Base-by-base conservation (phyloP, 2,113 vertebrate genomes). In the Donacobius atricapilla region DNA sequence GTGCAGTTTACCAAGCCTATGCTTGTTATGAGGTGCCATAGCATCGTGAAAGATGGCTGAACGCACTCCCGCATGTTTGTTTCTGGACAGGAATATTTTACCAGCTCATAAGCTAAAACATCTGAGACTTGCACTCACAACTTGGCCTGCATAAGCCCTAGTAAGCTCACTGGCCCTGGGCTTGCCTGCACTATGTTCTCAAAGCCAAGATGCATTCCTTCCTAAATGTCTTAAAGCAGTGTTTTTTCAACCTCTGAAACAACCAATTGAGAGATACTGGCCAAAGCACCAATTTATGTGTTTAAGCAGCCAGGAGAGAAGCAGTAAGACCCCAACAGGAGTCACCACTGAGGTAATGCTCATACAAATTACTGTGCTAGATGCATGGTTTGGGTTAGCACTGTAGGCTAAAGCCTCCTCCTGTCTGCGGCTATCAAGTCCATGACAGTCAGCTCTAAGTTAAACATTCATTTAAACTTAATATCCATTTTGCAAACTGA, bases 41-140 rank as follows among this genome's bases (percentile, higher is more conserved):
- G n/a, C 65, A 75, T 66, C 11, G 1, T 35, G 51, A 70, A 16
- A 37, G 31, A 44, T 1, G 11, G 39, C 78, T 65, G 33, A 87
- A 83, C 0, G 0, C 71, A 40, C 50, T 73, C n/a, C 35, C 72
- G 69, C 2, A 0, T 69, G 60, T n/a, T 61, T 91, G 58, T 73
- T 70, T 65, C 84, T 45, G 42, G 42, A 28, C 50, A 64, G 6
- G 27, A 87, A 84, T 31, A 31, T 76, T 83, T 83, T 13, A 48
- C 35, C 42, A 77, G 76, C 35, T 70, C 92, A 81, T 81, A 61
- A 73, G 31, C 66, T 50, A 81, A 73, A 94, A 24, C 64, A 84
- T 70, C 82, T 61, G 72, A 70, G 35, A 82, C 20, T 37, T 8
- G 16, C n/a, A 77, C 58, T 84, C 48, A 37, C 25, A 64, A 40